Evolutionary conservation across 2,888 invertebrate genomes (phyloP), one percentile per base, ranked within the genome.

Genomic region (Orthosia cruda): DNA sequence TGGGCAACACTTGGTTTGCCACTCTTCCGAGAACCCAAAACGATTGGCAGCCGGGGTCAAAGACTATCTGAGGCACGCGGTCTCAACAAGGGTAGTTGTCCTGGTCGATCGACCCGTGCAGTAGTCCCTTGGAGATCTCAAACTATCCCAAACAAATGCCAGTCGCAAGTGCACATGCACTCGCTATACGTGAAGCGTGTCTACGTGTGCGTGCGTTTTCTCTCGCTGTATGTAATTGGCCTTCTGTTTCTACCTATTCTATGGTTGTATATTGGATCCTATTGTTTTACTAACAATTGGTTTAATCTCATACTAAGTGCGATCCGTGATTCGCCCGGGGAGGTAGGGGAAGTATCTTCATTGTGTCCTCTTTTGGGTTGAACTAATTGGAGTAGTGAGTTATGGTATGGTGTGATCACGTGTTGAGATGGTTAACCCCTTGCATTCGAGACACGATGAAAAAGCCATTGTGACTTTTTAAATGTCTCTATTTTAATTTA

Each of bases 271-370:
- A 85, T 82, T 52, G 58, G 18, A 59, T 68, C 18, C 81, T 66
- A 80, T 75, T 87, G 81, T 84, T 84, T 55, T 65, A 75, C 40
- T 59, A 82, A 86, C 87, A 73, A 67, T 85, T 87, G 85, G 71
- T 82, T 87, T 81, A 75, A 79, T 72, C 75, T 81, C 63, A 59
- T 59, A 59, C 55, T 85, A 87, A 85, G 85, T 87, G 87, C 87
- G 72, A 85, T 85, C 69, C 72, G 73, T 87, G 82, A 86, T 87
- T 64, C 2, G 75, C 87, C 85, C 9, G 63, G 40, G 79, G 85
- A 49, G 52, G 26, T 81, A 52, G 54, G 59, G n/a, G 32, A 69
- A 82, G 81, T 64, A 71, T 55, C 45, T 32, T 54, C 32, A 70
- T 67, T 70, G 58, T 57, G 13, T 20, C 32, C 20, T 32, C 12